Conservation (phyloP, 2,888 invertebrate genomes). For the Rhimphoctona megacephalus region DNA sequence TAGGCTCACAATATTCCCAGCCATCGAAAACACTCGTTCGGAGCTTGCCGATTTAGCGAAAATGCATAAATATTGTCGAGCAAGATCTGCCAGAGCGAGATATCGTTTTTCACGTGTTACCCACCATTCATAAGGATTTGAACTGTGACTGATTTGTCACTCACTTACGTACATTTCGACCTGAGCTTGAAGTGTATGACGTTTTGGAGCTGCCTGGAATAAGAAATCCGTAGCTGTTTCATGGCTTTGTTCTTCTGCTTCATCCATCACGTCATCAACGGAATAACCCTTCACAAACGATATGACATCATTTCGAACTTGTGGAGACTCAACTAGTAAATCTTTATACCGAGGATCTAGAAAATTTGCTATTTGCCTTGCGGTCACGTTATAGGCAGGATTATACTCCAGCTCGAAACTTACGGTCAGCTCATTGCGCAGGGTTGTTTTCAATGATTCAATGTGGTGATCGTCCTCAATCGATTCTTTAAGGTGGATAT, state of each 20-base stretch:
- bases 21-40: constrained; percentile 45
- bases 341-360: constrained; percentile 54
- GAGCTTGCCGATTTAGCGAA: constrained; percentile 51
- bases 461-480: no score
- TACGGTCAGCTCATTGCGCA: no score
- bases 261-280: background rate
- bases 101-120: constrained; percentile 44
- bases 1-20: constrained; percentile 32
- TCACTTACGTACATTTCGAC: constrained; percentile 34
- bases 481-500: no score
- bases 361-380: constrained; percentile 54
- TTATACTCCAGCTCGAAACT: no score
- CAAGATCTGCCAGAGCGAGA: constrained; percentile 33
- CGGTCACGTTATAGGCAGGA: background rate
- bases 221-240: constrained; percentile 46
- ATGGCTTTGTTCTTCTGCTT: background rate
- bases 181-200: constrained; percentile 12
- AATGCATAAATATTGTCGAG: constrained; percentile 37
- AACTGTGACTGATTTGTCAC: constrained; percentile 45
- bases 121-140: constrained; percentile 49
- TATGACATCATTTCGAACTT: constrained; percentile 38
- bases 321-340: constrained; percentile 27
- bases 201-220: constrained; percentile 20
- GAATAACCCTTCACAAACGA: constrained; percentile 1
- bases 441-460: no score